Conservation (phyloP, 2,797 vertebrate genomes). For the Miichthys miiuy region DNA sequence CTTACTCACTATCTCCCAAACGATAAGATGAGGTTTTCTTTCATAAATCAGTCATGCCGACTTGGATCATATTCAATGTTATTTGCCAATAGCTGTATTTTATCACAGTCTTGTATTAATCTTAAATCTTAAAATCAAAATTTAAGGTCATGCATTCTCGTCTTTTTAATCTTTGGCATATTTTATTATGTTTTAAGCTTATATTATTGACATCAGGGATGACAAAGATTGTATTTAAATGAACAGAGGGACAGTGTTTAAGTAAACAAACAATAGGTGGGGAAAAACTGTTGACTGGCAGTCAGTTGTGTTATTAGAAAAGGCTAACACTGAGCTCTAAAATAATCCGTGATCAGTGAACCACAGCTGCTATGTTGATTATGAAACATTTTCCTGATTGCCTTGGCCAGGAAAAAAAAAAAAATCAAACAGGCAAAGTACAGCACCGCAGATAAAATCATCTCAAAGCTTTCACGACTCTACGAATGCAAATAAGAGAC, state of each 20-base stretch:
- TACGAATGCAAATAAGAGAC: slow-evolving; percentile 2
- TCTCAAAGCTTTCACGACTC: neutral
- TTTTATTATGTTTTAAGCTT: neutral
- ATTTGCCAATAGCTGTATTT: neutral
- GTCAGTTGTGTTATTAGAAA: slow-evolving; percentile 34
- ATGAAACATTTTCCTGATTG: slow-evolving; percentile 61
- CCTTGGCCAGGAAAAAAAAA: slow-evolving; percentile 1
- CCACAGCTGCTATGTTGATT: slow-evolving; percentile 38
- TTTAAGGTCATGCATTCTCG: neutral
- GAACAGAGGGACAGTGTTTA: neutral
- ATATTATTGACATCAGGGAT: neutral
- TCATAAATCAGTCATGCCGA: neutral
- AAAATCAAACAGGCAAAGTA: slow-evolving; percentile 2
- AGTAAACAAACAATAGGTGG: slow-evolving; percentile 12
- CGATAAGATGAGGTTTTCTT: neutral
- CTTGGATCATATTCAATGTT: neutral
- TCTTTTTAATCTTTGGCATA: neutral
- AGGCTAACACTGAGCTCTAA: slow-evolving; percentile 24
- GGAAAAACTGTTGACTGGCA: slow-evolving; percentile 14
- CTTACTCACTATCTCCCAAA: neutral
- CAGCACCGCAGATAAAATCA: slow-evolving; percentile 12
- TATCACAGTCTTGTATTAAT: neutral
- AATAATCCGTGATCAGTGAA: slow-evolving; percentile 55
- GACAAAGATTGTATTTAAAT: slow-evolving; percentile 5
- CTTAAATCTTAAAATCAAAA: neutral